phyloP scores from a whole-genome alignment of 2,113 vertebrate species.

The Pseudorhombus dupliciocellatus region DNA sequence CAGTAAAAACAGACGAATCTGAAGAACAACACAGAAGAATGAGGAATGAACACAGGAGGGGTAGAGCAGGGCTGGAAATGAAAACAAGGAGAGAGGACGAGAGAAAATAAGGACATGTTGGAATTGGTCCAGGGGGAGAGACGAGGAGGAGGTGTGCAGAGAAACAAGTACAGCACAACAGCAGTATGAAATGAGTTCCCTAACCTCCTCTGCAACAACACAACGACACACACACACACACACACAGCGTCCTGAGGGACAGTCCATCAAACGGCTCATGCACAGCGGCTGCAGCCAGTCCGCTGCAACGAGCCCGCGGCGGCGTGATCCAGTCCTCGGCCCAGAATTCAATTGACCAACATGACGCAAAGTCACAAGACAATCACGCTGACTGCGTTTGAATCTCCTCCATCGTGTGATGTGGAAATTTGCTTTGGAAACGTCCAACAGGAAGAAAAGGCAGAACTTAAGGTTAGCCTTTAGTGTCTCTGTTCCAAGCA shows the following conservation, averaged over 20 bases:
- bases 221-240: neutral
- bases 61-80: neutral
- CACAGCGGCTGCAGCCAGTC: neutral
- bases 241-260: constrained; percentile 13
- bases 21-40: neutral
- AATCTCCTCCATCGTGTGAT: too few species aligned
- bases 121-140: constrained; percentile 13
- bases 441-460: too few species aligned
- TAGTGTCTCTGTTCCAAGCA: too few species aligned
- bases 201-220: constrained; percentile 20
- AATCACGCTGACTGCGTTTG: neutral
- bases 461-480: too few species aligned
- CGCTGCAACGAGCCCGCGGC: neutral
- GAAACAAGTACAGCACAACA: constrained; percentile 2
- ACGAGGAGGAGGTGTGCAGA: constrained; percentile 19
- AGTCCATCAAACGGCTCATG: neutral
- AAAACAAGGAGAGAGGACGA: neutral
- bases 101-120: constrained; percentile 23
- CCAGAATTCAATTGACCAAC: constrained; percentile 6
- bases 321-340: neutral
- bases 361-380: constrained; percentile 40
- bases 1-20: neutral
- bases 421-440: too few species aligned
- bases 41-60: neutral
- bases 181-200: constrained; percentile 37